Evolutionary conservation across 1,140 invertebrate species (phyloP).

Genomic region (Sycophila sp.): DNA sequence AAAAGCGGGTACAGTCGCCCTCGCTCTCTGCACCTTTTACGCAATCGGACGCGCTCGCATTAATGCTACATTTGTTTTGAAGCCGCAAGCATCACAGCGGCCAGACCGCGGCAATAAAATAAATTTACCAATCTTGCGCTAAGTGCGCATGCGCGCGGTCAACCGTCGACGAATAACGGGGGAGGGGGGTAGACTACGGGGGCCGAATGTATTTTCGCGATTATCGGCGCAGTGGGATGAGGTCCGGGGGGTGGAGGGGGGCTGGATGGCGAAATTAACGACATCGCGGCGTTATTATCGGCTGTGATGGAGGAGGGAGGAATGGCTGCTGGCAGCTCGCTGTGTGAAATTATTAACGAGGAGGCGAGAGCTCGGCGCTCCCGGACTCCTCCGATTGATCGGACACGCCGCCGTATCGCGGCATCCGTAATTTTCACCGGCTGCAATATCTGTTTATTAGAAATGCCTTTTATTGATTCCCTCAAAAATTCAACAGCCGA

Average conservation of each 20-base stretch:
- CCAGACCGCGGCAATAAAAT: background rate
- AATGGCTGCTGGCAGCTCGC: too few relatives aligned
- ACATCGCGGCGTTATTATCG: slow-evolving; percentile 1
- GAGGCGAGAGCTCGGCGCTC: too few relatives aligned
- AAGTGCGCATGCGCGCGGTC: too few relatives aligned
- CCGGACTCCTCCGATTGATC: background rate
- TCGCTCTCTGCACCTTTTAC: too few relatives aligned
- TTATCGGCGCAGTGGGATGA: background rate
- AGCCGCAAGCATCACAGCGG: background rate
- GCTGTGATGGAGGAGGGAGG: background rate
- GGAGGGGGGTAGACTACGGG: background rate
- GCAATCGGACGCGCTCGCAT: too few relatives aligned
- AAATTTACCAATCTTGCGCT: background rate
- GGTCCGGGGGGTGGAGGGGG: background rate
- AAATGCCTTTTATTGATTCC: too few relatives aligned
- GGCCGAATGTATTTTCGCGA: background rate
- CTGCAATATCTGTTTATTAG: too few relatives aligned
- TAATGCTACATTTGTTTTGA: background rate
- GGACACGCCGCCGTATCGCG: background rate
- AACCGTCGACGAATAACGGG: too few relatives aligned
- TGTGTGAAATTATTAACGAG: slow-evolving; percentile 8
- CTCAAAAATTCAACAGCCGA: too few relatives aligned
- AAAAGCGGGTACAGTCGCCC: too few relatives aligned
- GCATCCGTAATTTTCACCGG: background rate
- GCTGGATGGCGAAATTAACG: background rate